These are phyloP conservation scores for Caranx melampygus DNA, from an alignment of 2,113 vertebrate genomes.

Conservation along the genomic window DNA sequence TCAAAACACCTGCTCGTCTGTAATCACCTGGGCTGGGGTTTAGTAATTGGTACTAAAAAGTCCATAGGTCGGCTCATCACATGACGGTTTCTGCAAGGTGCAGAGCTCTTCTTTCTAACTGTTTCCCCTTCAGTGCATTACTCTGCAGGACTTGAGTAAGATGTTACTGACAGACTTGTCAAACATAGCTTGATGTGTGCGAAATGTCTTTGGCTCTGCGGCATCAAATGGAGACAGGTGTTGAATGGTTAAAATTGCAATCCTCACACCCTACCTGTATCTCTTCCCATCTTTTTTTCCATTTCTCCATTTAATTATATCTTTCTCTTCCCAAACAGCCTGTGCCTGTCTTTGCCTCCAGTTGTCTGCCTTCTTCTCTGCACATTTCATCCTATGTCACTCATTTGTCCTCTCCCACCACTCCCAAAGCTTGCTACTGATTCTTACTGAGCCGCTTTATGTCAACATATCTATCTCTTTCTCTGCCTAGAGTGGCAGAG, in stretches of 20 bases:
- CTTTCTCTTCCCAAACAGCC: constrained; percentile 16
- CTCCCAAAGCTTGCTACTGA: constrained; percentile 32
- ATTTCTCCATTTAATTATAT: constrained; percentile 15
- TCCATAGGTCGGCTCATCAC: constrained; percentile 1
- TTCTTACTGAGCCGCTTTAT: constrained; percentile 32
- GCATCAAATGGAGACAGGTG: constrained; percentile 39
- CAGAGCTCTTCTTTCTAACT: constrained; percentile 9
- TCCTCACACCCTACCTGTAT: constrained; percentile 35
- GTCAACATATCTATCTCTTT: constrained; percentile 25
- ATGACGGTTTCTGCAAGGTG: not conserved
- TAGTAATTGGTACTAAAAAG: not conserved
- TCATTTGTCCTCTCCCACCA: constrained; percentile 41
- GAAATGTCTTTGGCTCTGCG: constrained; percentile 16
- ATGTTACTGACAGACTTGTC: constrained; percentile 35
- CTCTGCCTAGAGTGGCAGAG: constrained; percentile 28
- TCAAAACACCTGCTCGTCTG: not conserved
- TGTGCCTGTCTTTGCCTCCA: constrained; percentile 16
- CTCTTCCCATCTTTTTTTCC: not conserved
- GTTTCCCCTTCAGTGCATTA: not conserved
- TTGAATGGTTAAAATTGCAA: constrained; percentile 56
- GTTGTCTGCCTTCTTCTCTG: constrained; percentile 17
- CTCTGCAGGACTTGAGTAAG: constrained; percentile 18
- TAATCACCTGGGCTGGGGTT: not conserved
- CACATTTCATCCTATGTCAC: constrained; percentile 31
- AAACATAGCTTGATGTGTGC: constrained; percentile 32